phyloP scores from a whole-genome alignment of 92 coral and sea anemone genomes.

The Phenganax marumi region DNA sequence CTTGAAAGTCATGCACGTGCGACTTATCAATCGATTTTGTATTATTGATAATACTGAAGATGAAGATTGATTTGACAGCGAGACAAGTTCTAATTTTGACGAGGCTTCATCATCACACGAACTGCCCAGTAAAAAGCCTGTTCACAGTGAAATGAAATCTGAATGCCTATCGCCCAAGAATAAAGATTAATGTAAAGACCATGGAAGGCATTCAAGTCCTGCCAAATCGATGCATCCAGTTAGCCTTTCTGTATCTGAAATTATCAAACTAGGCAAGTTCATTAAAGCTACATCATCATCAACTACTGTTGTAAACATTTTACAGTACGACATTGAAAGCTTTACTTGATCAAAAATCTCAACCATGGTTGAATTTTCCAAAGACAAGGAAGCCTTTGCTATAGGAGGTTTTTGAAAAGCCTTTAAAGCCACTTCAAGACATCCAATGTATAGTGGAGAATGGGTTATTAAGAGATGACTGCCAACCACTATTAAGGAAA shows the following conservation, averaged over 20 bases:
- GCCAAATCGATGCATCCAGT: conserved; percentile 14
- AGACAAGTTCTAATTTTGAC: background rate
- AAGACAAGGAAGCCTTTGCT: conserved; percentile 16
- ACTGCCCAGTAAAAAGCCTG: background rate
- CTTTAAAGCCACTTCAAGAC: conserved; percentile 32
- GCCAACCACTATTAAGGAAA: background rate
- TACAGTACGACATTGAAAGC: conserved; percentile 18
- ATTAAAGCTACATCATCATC: background rate
- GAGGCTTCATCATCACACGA: background rate
- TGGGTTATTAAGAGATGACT: conserved; percentile 38
- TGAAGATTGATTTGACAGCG: background rate
- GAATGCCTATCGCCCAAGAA: background rate
- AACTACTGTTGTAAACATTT: conserved; percentile 24
- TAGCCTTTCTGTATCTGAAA: conserved; percentile 34
- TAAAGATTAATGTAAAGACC: background rate
- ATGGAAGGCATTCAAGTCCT: background rate
- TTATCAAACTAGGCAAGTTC: conserved; percentile 44
- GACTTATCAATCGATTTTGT: background rate
- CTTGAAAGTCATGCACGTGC: conserved; percentile 1
- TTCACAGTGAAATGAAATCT: background rate
- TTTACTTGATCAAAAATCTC: conserved; percentile 34
- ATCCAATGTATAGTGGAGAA: conserved; percentile 15
- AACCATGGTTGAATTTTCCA: conserved; percentile 32
- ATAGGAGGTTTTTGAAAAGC: conserved; percentile 46
- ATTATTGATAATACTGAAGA: background rate